These are phyloP conservation scores for Galerucella pusilla DNA, from an alignment of 2,888 invertebrate species.

Conservation along the genomic window DNA sequence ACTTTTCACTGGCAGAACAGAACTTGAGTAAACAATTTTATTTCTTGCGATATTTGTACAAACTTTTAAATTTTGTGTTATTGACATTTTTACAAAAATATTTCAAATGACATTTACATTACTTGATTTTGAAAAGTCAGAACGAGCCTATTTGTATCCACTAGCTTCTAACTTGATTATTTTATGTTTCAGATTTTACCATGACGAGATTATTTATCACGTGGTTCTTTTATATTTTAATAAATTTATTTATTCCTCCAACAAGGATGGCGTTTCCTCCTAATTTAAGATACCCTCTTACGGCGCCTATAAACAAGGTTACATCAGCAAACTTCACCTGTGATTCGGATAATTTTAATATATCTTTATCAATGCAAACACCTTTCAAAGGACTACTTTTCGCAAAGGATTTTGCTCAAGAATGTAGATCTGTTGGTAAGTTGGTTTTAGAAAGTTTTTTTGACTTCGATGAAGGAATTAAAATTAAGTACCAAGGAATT, in stretches of 20 bases:
- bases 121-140: background rate
- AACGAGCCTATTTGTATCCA: no score
- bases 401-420: conserved; percentile 80
- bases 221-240: conserved; percentile 38
- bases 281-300: conserved; percentile 50
- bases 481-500: no score
- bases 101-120: background rate
- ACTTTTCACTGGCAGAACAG: background rate
- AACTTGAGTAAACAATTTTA: background rate
- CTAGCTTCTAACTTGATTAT: background rate
- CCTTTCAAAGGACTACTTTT: conserved; percentile 80
- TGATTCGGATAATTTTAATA: conserved; percentile 72
- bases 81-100: conserved; percentile 10
- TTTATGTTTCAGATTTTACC: conserved; percentile 41
- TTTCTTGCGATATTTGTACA: background rate
- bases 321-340: conserved; percentile 72
- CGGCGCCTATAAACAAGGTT: conserved; percentile 67
- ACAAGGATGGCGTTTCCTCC: conserved; percentile 51
- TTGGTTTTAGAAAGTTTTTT: background rate
- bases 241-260: conserved; percentile 31
- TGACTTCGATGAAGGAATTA: no score
- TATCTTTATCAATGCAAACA: conserved; percentile 71
- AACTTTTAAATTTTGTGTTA: conserved; percentile 8
- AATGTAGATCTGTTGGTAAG: conserved; percentile 74
- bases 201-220: conserved; percentile 40